Evolutionary conservation across 2,888 invertebrate genomes (phyloP), one percentile per base, ranked within the genome.

Genomic region (Drosophila neonasuta): DNA sequence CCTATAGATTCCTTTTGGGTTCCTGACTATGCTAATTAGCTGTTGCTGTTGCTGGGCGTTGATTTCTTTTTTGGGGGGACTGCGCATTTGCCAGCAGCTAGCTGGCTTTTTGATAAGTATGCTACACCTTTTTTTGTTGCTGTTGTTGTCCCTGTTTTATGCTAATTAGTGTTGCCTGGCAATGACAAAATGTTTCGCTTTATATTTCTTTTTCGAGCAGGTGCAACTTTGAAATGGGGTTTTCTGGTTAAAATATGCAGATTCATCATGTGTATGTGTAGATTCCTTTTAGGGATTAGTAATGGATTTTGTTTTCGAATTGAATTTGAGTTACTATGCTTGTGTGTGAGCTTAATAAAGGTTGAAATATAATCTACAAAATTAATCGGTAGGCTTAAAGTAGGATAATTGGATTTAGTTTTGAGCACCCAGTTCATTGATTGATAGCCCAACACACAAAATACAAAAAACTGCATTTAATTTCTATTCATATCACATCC

Each of bases 11-110:
- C 68, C 50, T 57, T 59, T 59, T 29, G 49, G 51, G 67, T 55
- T 69, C 55, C 24, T n/a, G 41, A 66, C 68, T 77, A 81, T 81
- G 79, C 81, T 81, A 81, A 81, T 81, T 81, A 81, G 76, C 71
- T 67, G 55, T 65, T 41, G 45, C 24, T 20, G 50, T 20, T 50
- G 36, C 60, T 50, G 63, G 50, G 30, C 64, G 55, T 61, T 72
- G 74, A 56, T 71, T 61, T 62, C 57, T n/a, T 24, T 24, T 24
- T 24, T 24, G 24, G 24, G 49, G 57, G 20, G 39, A 41, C 64
- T 55, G 73, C 36, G 48, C 62, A 62, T 36, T 68, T 57, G 13
- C 46, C 49, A 55, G 20, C 52, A 41, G 49, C 36, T 36, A 36
- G 36, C 36, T 36, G n/a, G 36, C 58, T 36, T 59, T 70, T 64